These are phyloP conservation scores for Biston betularia DNA, from an alignment of 2,888 invertebrate species.

Conservation along the genomic window DNA sequence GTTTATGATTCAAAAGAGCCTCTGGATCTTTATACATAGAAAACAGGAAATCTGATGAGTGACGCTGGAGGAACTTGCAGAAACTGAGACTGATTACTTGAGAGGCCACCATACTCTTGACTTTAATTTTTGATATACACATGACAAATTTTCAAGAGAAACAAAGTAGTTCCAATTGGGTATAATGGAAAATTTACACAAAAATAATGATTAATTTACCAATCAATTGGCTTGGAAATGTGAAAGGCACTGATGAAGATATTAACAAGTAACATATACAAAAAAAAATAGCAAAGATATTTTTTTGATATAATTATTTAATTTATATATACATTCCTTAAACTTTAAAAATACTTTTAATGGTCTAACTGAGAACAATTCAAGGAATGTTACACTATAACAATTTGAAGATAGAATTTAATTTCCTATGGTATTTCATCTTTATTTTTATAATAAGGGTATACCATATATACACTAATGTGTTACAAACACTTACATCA, in stretches of 20 bases:
- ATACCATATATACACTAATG: constrained; percentile 50
- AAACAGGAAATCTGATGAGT: too few species aligned
- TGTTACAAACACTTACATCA: constrained; percentile 62
- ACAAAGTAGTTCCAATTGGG: too few species aligned
- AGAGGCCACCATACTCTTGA: too few species aligned
- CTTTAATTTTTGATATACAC: too few species aligned
- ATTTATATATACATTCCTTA: constrained; percentile 83
- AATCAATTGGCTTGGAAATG: neutral
- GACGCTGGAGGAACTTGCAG: too few species aligned
- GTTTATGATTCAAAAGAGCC: too few species aligned
- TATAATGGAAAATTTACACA: too few species aligned
- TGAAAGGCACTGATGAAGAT: neutral
- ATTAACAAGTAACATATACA: neutral
- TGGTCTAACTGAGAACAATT: constrained; percentile 55
- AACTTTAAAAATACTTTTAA: constrained; percentile 55
- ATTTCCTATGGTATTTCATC: constrained; percentile 41
- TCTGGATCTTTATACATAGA: too few species aligned
- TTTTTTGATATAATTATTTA: constrained; percentile 69
- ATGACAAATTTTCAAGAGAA: too few species aligned
- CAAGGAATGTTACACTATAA: constrained; percentile 78
- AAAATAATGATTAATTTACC: too few species aligned
- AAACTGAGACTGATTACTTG: too few species aligned
- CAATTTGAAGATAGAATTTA: constrained; percentile 46
- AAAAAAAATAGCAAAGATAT: constrained; percentile 48
- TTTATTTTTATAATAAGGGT: constrained; percentile 49